These are phyloP conservation scores for Druon quercuslanigerum DNA, from an alignment of 1,140 invertebrate species.

Conservation along the genomic window DNA sequence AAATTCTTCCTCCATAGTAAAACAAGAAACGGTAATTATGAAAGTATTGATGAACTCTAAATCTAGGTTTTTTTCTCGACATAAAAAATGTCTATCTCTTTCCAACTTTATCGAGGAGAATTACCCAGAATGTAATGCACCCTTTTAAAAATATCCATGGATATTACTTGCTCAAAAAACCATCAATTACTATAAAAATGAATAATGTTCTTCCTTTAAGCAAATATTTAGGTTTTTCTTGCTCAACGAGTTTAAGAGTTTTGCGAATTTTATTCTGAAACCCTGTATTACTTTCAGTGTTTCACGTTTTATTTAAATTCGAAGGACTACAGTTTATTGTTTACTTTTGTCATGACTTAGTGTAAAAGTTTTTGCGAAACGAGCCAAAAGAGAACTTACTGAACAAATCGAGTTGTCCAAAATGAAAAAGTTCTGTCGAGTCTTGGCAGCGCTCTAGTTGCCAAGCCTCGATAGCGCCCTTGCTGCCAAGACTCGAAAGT, in stretches of 20 bases:
- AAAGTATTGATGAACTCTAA: slow-evolving; percentile 15
- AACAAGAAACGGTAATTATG: neutral
- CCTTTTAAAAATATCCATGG: neutral
- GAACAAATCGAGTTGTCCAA: neutral
- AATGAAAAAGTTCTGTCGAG: too few species aligned
- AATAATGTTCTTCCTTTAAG: slow-evolving; percentile 13
- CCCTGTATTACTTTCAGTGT: too few species aligned
- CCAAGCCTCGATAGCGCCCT: too few species aligned
- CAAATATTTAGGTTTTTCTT: neutral
- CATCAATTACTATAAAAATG: neutral
- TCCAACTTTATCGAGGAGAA: neutral
- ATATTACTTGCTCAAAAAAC: slow-evolving; percentile 25
- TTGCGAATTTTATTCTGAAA: too few species aligned
- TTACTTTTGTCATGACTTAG: neutral
- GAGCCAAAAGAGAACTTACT: slow-evolving; percentile 1
- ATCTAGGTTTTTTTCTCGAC: neutral
- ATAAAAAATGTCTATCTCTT: neutral
- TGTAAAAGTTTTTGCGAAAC: neutral
- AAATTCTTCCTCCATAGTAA: too few species aligned
- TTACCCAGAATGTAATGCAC: slow-evolving; percentile 8
- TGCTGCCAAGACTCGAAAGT: too few species aligned
- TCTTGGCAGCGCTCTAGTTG: too few species aligned
- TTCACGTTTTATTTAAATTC: too few species aligned
- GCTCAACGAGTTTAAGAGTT: neutral
- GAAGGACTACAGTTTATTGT: too few species aligned